Evolutionary conservation across 2,888 invertebrate genomes (phyloP).

Genomic region (Opisthograptis luteolata): DNA sequence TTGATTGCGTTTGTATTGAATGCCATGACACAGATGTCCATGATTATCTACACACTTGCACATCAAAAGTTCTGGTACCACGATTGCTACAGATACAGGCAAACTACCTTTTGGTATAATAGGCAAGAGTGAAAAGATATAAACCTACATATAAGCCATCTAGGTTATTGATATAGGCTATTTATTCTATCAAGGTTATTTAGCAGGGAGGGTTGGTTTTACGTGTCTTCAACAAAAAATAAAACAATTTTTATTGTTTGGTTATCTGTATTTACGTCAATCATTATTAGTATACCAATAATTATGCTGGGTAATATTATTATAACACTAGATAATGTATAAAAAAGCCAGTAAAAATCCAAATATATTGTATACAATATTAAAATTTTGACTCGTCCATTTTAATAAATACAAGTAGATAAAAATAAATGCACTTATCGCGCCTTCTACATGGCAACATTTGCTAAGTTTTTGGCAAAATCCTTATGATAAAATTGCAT

Average conservation of each 20-base stretch:
- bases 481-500: conserved; percentile 60
- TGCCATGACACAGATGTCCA: too few relatives aligned
- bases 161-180: too few relatives aligned
- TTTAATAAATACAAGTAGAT: conserved; percentile 61
- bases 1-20: too few relatives aligned
- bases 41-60: too few relatives aligned
- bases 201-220: conserved; percentile 2
- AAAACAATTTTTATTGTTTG: conserved; percentile 49
- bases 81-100: too few relatives aligned
- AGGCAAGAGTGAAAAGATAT: too few relatives aligned
- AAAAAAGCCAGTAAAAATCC: conserved; percentile 71
- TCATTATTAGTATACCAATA: conserved; percentile 59
- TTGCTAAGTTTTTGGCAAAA: conserved; percentile 67
- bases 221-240: conserved; percentile 24
- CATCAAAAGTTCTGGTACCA: too few relatives aligned
- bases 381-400: conserved; percentile 58
- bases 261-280: conserved; percentile 71
- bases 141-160: too few relatives aligned
- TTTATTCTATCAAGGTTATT: conserved; percentile 12
- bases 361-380: conserved; percentile 61
- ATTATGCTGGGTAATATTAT: conserved; percentile 60
- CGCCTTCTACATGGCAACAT: conserved; percentile 75
- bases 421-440: conserved; percentile 76
- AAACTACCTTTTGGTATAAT: too few relatives aligned
- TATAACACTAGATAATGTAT: conserved; percentile 71